These are phyloP conservation scores for Odontomyia ornata DNA, from an alignment of 2,888 invertebrate species.

Conservation along the genomic window DNA sequence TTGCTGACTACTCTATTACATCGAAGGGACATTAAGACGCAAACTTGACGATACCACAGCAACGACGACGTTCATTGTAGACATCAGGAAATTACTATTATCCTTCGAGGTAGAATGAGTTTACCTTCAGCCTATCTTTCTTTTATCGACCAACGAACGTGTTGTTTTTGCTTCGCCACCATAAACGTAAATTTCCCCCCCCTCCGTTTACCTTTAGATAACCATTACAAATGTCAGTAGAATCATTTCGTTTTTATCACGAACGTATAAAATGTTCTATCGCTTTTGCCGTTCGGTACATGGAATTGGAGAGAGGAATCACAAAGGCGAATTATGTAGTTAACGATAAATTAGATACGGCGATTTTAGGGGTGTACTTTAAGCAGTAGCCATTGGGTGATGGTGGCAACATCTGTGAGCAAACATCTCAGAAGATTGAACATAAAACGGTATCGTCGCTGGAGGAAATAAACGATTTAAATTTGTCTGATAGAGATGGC, in stretches of 20 bases:
- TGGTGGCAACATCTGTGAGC: too few species aligned
- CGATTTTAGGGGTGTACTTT: neutral
- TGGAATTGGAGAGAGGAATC: neutral
- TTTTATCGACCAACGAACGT: neutral
- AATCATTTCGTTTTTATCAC: constrained; percentile 21
- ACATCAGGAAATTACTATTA: constrained; percentile 10
- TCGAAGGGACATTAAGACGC: neutral
- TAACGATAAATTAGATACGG: neutral
- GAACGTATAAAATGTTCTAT: neutral
- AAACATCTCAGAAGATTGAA: too few species aligned
- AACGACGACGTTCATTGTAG: neutral
- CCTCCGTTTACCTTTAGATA: constrained; percentile 12
- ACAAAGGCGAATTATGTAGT: neutral
- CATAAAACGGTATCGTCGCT: too few species aligned
- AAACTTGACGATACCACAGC: neutral
- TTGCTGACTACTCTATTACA: neutral
- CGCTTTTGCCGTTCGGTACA: neutral
- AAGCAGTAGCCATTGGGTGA: too few species aligned
- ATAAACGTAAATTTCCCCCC: neutral
- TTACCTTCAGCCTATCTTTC: neutral
- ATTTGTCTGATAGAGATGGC: too few species aligned
- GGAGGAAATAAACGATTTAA: too few species aligned
- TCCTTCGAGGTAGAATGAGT: neutral
- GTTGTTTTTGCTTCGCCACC: too few species aligned
- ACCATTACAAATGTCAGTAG: constrained; percentile 28